Evolutionary conservation across 2,113 vertebrate genomes (phyloP), one percentile per base, ranked within the genome.

Genomic region (Lepisosteus oculatus): DNA sequence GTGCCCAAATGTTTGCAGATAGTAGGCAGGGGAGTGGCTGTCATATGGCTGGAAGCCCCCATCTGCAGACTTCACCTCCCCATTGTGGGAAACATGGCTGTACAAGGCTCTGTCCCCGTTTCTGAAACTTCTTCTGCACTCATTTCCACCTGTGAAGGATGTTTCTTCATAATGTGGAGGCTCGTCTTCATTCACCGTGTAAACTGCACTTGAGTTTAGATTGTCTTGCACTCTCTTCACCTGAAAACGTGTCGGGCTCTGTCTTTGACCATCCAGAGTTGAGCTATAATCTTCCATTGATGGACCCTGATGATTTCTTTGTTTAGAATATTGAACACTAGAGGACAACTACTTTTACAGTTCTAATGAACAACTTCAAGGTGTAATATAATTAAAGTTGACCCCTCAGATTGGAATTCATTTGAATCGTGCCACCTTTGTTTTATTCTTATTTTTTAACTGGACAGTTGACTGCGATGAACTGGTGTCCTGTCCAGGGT

Each of bases 1-100:
- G 75, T 98, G 96, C n/a, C 97, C 96, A 67, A 98, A 98, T 13
- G 95, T 93, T 78, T 93, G 91, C 13, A 93, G 84, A 69, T 93
- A 93, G 74, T 93, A 91, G 13, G 92, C 89, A 79, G 92, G 89
- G 47, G 78, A 88, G 55, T 91, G 88, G 43, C 89, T 86, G 71
- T 94, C 92, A 0, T 93, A 73, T 82, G 94, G 80, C 74, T 93
- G 88, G 86, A 92, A 86, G 75, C 77, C 88, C 59, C 81, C 83
- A 79, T 93, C 95, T 0, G 95, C 93, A 66, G 92, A 92, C 14
- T 93, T 78, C 0, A 88, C 64, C 5, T 91, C 85, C 17, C 93
- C 92, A 57, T 85, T 91, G 80, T 86, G 89, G 70, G 75, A 80
- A 64, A 90, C 90, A 72, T 83, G 85, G 76, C 92, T 87, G 0